Base-by-base conservation (phyloP, 2,888 invertebrate species). In the Phortica magna region DNA sequence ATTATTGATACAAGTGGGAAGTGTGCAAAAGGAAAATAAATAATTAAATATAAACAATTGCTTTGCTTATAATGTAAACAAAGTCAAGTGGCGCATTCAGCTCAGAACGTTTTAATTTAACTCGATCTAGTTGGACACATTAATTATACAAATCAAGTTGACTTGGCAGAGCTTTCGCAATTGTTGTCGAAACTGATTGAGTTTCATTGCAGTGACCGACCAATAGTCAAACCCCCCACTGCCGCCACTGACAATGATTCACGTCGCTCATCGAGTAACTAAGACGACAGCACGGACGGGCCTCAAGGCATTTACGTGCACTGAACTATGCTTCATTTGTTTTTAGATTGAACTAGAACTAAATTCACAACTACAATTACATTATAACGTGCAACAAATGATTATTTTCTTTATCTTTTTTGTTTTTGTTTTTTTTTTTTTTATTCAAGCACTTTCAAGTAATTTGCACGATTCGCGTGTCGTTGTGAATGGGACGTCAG, bases 261-360 rank as follows among this genome's bases (percentile, higher is more conserved):
- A 22, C 59, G 22, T 59, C 19, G 22, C 0, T 59, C 59, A 59
- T 59, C 59, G 14, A 55, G 17, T 59, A 59, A 19, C 5, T 17
- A 19, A 59, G 10, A 19, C 19, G 31, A 31, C 31, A 31, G 31
- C 5, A 4, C 3, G 31, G 31, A 31, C 31, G 31, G 31, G 5
- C 31, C 31, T 31, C 14, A 64, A 31, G 5, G 39, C 48, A 14
- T 12, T 14, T 22, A 64, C 64, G 64, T 64, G 64, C 64, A 64
- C 64, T 64, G 39, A 64, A 31, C 64, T 64, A 64, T 31, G 39
- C 64, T 14, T 31, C 9, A 64, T 14, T 64, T 64, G 64, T 12
- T 31, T 64, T 31, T 31, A 64, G 64, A 22, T 64, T 64, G 64
- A 64, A 64, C 64, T 64, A 64, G 64, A 64, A 64, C 64, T 64